These are phyloP conservation scores for Drosophila differens DNA, from an alignment of 2,888 invertebrate species.

Conservation along the genomic window DNA sequence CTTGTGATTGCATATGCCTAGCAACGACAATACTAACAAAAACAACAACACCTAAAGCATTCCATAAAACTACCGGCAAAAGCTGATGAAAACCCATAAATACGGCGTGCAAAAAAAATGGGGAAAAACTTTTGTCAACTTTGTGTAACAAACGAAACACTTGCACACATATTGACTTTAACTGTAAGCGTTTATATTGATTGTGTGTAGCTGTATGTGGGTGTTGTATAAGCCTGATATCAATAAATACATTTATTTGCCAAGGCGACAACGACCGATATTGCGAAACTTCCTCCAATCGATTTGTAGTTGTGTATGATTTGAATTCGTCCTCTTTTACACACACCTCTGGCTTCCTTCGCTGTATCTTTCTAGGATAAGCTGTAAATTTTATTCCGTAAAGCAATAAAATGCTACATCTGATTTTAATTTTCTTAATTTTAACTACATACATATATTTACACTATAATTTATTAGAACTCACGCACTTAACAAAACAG, in stretches of 20 bases:
- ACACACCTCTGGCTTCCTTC: background rate
- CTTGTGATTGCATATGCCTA: conserved; percentile 59
- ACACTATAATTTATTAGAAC: background rate
- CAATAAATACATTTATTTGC: conserved; percentile 58
- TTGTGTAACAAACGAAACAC: conserved; percentile 69
- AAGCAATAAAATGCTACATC: background rate
- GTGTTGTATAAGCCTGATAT: conserved; percentile 33
- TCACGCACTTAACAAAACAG: background rate
- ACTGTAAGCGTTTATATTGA: conserved; percentile 66
- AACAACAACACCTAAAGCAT: conserved; percentile 26
- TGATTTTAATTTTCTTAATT: background rate
- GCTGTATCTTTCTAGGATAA: background rate
- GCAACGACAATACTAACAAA: conserved; percentile 24
- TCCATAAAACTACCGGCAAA: conserved; percentile 47
- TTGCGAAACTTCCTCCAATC: conserved; percentile 10
- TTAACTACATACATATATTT: background rate
- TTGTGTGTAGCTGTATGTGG: conserved; percentile 21
- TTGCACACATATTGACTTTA: conserved; percentile 69
- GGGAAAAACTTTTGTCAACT: conserved; percentile 61
- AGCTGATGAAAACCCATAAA: conserved; percentile 67
- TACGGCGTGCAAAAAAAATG: conserved; percentile 23
- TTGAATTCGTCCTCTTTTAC: background rate
- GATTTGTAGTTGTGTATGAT: conserved; percentile 13
- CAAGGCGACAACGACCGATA: conserved; percentile 34
- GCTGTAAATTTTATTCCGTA: background rate